Base-by-base conservation (phyloP, 1,140 invertebrate genomes). In the Neuroterus valhalla region DNA sequence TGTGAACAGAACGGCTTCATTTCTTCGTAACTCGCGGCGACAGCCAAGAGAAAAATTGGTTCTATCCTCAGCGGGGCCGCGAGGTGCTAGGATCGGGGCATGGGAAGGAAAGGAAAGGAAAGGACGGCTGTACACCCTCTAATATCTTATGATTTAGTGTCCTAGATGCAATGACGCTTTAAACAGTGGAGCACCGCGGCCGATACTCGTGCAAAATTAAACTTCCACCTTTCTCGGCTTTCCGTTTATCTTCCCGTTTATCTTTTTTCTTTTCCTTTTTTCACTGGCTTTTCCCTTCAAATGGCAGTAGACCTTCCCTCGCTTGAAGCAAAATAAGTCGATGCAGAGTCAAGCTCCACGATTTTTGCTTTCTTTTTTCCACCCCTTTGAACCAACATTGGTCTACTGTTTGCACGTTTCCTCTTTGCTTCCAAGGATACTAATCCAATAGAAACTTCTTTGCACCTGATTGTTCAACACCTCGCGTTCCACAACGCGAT, bases 131-230 rank as follows among this genome's bases (percentile, higher is more conserved):
- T 78, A 82, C 82, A 82, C 79, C 69, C 76, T 83, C 82, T 86
- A 89, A 89, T 88, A 88, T 89, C 84, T 83, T 86, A 86, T 89
- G 88, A 89, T 89, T 88, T 88, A 89, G 83, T 83, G 85, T 85
- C 85, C 67, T 52, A 80, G 84, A 84, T 85, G 84, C 83, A 83
- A 82, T 79, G 80, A 79, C 81, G 81, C 76, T 78, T 88, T 86
- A 85, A 87, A 87, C 81, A 81, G 74, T 71, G 48, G 68, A 26
- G 71, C 17, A 72, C 44, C 71, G 71, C 68, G 80, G 66, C 81
- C 82, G 80, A 88, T 87, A 86, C 79, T 74, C 50, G 67, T 70
- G 77, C 79, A 77, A 88, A 88, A 89, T 88, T 88, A 88, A 89
- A 88, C 85, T 85, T 84, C 71, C 79, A 78, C 66, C 50, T 71